phyloP scores from a whole-genome alignment of 2,888 invertebrate species.

The Cerastis rubricosa region DNA sequence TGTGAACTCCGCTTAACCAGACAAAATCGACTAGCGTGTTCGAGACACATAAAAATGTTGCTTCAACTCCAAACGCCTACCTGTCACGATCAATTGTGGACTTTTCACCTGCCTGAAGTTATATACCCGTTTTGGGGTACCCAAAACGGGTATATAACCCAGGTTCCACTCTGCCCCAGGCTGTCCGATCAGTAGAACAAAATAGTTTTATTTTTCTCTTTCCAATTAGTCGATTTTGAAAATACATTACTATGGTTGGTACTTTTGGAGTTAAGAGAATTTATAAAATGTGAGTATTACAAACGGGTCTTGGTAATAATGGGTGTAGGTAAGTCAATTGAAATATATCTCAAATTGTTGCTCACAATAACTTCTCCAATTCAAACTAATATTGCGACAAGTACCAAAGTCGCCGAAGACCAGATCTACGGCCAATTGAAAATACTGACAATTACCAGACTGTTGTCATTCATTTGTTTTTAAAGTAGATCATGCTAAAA shows the following conservation, averaged over 20 bases:
- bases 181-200: neutral
- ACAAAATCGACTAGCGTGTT: slow-evolving; percentile 55
- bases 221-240: neutral
- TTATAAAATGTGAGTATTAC: neutral
- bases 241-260: neutral
- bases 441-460: too few species aligned
- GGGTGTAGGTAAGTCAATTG: neutral
- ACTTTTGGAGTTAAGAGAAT: neutral
- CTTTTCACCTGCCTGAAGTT: slow-evolving; percentile 41
- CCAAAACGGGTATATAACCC: too few species aligned
- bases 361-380: neutral
- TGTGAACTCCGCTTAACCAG: slow-evolving; percentile 21
- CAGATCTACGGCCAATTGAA: neutral
- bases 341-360: neutral
- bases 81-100: slow-evolving; percentile 56
- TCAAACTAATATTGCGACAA: neutral
- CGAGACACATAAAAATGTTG: slow-evolving; percentile 58
- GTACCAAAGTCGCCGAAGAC: neutral
- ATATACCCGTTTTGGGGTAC: neutral
- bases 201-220: too few species aligned
- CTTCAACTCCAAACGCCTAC: slow-evolving; percentile 31
- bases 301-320: neutral
- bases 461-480: too few species aligned
- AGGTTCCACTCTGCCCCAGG: neutral
- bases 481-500: neutral